Conservation (phyloP, 2,113 vertebrate species). For the Scophthalmus maximus region DNA sequence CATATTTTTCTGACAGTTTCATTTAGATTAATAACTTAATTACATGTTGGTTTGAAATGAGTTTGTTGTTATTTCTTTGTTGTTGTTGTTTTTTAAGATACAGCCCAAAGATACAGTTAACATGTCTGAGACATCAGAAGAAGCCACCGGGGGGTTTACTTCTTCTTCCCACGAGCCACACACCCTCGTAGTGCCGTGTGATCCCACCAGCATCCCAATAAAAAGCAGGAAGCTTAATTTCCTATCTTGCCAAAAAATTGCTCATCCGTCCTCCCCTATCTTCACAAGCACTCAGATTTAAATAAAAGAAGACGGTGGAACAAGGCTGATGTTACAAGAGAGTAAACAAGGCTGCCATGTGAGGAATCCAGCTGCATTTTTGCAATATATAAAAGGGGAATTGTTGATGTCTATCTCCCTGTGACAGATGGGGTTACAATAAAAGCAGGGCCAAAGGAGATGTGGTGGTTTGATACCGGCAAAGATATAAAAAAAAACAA, state of each 20-base stretch:
- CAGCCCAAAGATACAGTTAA: background rate
- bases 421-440: constrained; percentile 63
- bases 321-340: constrained; percentile 39
- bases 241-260: constrained; percentile 71
- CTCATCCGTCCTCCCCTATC: constrained; percentile 51
- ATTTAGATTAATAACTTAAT: too few relatives aligned
- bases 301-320: constrained; percentile 65
- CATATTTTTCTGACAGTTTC: too few relatives aligned
- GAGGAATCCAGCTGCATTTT: constrained; percentile 57
- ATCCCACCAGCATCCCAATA: constrained; percentile 61
- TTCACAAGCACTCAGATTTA: constrained; percentile 66
- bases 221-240: constrained; percentile 80
- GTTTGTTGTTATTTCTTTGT: background rate
- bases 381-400: constrained; percentile 56
- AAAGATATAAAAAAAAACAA: constrained; percentile 39
- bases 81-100: background rate
- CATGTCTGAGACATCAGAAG: constrained; percentile 15
- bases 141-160: constrained; percentile 45
- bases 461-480: constrained; percentile 58
- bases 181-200: constrained; percentile 56
- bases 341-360: constrained; percentile 60
- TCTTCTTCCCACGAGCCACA: constrained; percentile 43
- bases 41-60: background rate
- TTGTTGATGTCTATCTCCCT: constrained; percentile 69
- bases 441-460: constrained; percentile 59